A percentile compares a stretch with the other conserved stretches of the same genome.
Conservation (phyloP, 1,140 invertebrate species). For the Eciton burchellii region DNA sequence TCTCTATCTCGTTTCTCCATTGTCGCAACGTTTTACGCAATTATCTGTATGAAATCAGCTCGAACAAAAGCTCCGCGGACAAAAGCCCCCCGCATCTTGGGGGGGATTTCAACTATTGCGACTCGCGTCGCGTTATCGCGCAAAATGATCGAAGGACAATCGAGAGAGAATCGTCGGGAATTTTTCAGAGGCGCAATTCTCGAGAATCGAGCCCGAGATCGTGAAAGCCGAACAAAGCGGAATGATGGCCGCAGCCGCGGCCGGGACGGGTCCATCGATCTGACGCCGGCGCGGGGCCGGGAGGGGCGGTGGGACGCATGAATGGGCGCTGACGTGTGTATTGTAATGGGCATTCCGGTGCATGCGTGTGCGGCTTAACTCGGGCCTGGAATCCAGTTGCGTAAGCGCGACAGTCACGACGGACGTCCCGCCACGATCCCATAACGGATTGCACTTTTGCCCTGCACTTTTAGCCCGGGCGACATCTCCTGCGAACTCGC, state of each 20-base stretch:
- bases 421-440: conserved; percentile 39
- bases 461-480: conserved; percentile 25
- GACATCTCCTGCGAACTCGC: background rate
- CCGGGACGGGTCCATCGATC: conserved; percentile 48
- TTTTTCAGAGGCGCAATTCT: no score
- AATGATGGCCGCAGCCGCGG: conserved; percentile 14
- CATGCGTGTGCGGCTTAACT: conserved; percentile 27
- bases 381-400: conserved; percentile 21
- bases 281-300: background rate
- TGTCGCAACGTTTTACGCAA: no score
- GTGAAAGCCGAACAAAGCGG: conserved; percentile 55
- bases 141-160: background rate
- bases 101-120: background rate
- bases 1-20: no score
- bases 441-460: conserved; percentile 46
- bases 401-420: conserved; percentile 52
- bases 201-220: no score
- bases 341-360: conserved; percentile 45
- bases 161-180: background rate
- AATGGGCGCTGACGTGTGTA: conserved; percentile 56
- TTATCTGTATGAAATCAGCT: no score
- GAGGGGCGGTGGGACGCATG: conserved; percentile 5
- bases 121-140: background rate
- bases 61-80: no score
- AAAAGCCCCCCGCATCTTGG: no score